Percentiles rank a stretch among this genome's conserved stretches.
Evolutionary conservation across 2,888 invertebrate genomes (phyloP).

Genomic region (Cheilosia vernalis): DNA sequence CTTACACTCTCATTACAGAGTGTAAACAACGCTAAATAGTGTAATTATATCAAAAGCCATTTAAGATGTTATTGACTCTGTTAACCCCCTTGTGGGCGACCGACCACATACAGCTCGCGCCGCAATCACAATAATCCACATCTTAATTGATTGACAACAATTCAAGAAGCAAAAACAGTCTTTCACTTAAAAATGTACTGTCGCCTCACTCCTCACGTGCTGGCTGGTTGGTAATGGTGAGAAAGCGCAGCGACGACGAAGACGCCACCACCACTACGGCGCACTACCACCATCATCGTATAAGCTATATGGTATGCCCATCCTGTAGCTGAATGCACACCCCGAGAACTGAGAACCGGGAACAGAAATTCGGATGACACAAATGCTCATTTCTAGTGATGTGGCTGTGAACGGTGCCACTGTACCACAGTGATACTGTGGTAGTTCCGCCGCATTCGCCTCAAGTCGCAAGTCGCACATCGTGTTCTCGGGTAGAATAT

Average conservation of each 20-base stretch:
- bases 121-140: slow-evolving; percentile 50
- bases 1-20: slow-evolving; percentile 19
- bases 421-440: slow-evolving; percentile 30
- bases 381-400: slow-evolving; percentile 46
- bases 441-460: slow-evolving; percentile 46
- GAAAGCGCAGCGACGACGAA: background rate
- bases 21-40: slow-evolving; percentile 26
- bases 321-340: slow-evolving; percentile 11
- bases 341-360: too few relatives aligned
- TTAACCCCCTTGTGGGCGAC: background rate
- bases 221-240: background rate
- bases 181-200: slow-evolving; percentile 35
- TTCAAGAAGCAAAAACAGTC: slow-evolving; percentile 56
- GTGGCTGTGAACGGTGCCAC: background rate
- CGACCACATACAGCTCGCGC: background rate
- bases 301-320: background rate
- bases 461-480: slow-evolving; percentile 39
- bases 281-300: background rate
- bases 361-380: slow-evolving; percentile 37
- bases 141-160: slow-evolving; percentile 66
- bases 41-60: slow-evolving; percentile 31
- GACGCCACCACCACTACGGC: background rate
- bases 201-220: slow-evolving; percentile 26
- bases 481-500: slow-evolving; percentile 13
- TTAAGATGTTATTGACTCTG: slow-evolving; percentile 35